Evolutionary conservation across 1,140 invertebrate species (phyloP).

Genomic region (Anadara kagoshimensis): DNA sequence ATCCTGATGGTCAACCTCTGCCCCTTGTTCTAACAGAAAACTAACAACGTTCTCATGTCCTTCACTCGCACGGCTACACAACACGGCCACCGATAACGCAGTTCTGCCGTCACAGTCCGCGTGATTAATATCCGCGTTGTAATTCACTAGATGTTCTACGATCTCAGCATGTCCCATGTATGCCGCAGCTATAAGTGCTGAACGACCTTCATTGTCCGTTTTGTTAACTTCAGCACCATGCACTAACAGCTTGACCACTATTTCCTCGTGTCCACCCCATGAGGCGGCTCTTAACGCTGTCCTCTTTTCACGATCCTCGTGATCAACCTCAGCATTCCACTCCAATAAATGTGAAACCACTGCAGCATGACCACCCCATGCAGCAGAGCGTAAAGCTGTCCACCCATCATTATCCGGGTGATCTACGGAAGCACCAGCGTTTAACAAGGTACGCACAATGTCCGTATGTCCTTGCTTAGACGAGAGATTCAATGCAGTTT

Average conservation of each 20-base stretch:
- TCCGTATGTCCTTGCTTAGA: conserved; percentile 77
- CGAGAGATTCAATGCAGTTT: conserved; percentile 86
- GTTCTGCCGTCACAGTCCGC: conserved; percentile 70
- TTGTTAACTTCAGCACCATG: conserved; percentile 85
- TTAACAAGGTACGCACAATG: conserved; percentile 70
- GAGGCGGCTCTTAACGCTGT: conserved; percentile 94
- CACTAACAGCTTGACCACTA: conserved; percentile 88
- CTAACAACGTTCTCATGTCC: conserved; percentile 73
- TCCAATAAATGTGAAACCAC: conserved; percentile 84
- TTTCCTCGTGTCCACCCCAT: conserved; percentile 94
- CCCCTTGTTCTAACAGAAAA: conserved; percentile 83
- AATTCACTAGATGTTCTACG: conserved; percentile 71
- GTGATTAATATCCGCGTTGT: conserved; percentile 69
- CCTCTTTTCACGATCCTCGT: conserved; percentile 86
- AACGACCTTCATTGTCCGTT: conserved; percentile 90
- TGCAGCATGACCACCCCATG: conserved; percentile 90
- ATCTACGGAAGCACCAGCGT: conserved; percentile 67
- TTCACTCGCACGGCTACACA: conserved; percentile 83
- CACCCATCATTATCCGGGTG: conserved; percentile 75
- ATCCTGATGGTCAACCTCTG: conserved; percentile 87
- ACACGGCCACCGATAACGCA: conserved; percentile 81
- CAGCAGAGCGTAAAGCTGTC: conserved; percentile 79
- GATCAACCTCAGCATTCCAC: conserved; percentile 87
- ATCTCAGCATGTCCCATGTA: conserved; percentile 78
- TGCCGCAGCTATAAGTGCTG: conserved; percentile 77